Percentiles rank a stretch among this genome's conserved stretches.
These are phyloP conservation scores for Rhogogaster chlorosoma DNA, from an alignment of 2,888 invertebrate genomes.

Conservation along the genomic window DNA sequence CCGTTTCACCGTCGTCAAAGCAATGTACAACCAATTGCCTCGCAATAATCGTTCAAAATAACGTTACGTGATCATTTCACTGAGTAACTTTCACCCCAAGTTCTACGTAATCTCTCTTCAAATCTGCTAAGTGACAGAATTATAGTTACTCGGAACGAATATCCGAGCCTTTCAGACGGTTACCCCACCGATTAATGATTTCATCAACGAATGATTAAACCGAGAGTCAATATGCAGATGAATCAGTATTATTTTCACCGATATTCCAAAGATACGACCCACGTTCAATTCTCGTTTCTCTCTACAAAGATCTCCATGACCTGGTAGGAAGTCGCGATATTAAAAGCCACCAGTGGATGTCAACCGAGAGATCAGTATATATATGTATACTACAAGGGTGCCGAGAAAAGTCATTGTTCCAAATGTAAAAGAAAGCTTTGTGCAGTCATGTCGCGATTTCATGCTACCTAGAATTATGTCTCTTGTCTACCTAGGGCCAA, in stretches of 20 bases:
- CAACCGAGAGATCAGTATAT: constrained; percentile 1
- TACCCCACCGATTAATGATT: not conserved
- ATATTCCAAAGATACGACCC: not conserved
- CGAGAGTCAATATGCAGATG: not conserved
- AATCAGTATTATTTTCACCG: not conserved
- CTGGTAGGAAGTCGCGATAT: constrained; percentile 19
- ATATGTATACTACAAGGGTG: not conserved
- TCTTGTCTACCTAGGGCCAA: not conserved
- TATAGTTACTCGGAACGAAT: not conserved
- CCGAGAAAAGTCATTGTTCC: not conserved
- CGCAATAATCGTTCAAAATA: constrained; percentile 10
- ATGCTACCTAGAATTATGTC: constrained; percentile 10
- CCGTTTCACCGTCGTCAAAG: not conserved
- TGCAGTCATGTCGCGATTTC: constrained; percentile 5
- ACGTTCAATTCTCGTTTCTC: not conserved
- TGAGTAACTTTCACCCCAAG: constrained; percentile 19
- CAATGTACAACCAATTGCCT: not conserved
- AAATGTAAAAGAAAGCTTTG: not conserved
- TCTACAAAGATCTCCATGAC: not conserved
- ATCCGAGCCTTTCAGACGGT: not conserved
- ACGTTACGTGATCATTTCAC: not conserved
- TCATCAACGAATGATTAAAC: not conserved
- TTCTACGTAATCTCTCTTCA: not conserved
- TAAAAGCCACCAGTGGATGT: constrained; percentile 36
- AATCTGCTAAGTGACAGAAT: constrained; percentile 4